Conservation (phyloP, 2,797 vertebrate species). For the Diplodus puntazzo region DNA sequence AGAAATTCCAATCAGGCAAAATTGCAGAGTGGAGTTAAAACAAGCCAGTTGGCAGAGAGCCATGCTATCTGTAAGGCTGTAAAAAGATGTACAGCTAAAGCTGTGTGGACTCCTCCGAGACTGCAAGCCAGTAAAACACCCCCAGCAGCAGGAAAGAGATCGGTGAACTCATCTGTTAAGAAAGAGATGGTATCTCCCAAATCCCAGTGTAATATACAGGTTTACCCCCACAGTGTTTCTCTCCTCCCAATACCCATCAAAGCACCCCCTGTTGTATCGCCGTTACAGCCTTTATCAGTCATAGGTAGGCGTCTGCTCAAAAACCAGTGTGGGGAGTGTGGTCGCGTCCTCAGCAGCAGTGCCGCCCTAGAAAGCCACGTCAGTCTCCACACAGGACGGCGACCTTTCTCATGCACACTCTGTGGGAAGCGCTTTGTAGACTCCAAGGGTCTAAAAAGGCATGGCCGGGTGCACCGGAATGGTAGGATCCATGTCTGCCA, state of each 20-base stretch:
- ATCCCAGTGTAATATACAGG: background rate
- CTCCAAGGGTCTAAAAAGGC: constrained; percentile 78
- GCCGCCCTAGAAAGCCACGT: constrained; percentile 82
- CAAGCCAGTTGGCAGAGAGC: constrained; percentile 2
- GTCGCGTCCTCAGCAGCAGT: constrained; percentile 78
- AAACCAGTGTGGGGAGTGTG: constrained; percentile 83
- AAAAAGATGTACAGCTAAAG: constrained; percentile 34
- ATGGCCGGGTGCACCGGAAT: constrained; percentile 79
- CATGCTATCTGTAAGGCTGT: background rate
- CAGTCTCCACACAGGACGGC: constrained; percentile 73
- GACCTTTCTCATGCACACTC: constrained; percentile 79
- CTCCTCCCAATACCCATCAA: constrained; percentile 36
- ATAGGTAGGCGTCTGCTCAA: constrained; percentile 72
- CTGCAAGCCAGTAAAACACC: constrained; percentile 23
- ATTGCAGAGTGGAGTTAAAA: constrained; percentile 5
- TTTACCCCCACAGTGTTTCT: constrained; percentile 27
- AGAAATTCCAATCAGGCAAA: constrained; percentile 21
- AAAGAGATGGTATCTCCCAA: constrained; percentile 15
- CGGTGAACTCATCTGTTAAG: constrained; percentile 4
- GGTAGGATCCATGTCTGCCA: constrained; percentile 80
- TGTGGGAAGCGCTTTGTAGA: constrained; percentile 83
- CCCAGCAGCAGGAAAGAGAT: background rate
- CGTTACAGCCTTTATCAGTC: constrained; percentile 71
- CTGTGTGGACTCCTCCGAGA: constrained; percentile 68
- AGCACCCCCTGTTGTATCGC: constrained; percentile 61